These are phyloP conservation scores for Tachycineta bicolor DNA, from an alignment of 2,113 vertebrate species.

Conservation along the genomic window DNA sequence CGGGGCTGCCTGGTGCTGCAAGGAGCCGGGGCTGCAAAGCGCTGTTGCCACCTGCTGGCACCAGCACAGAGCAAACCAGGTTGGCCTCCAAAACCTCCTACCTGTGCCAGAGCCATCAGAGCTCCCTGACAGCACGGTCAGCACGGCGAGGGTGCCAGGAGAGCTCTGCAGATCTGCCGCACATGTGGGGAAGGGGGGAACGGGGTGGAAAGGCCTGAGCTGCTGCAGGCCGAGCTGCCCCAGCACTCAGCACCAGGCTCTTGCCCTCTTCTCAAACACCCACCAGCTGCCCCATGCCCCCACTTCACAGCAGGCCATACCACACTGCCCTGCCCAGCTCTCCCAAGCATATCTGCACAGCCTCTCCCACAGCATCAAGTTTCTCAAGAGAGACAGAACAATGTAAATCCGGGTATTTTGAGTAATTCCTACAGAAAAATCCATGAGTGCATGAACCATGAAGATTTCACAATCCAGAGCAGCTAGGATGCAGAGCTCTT, in stretches of 20 bases:
- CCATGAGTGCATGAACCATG: neutral
- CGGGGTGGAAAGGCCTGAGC: neutral
- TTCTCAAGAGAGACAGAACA: neutral
- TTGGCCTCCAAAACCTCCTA: rapidly evolving
- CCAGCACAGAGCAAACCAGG: neutral
- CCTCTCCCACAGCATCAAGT: neutral
- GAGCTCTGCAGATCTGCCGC: neutral
- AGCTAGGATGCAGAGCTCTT: neutral
- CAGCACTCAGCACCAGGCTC: neutral
- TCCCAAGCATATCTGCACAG: neutral
- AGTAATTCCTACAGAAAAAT: neutral
- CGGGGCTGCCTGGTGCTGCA: rapidly evolving
- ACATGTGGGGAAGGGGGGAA: rapidly evolving
- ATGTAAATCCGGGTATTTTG: rapidly evolving
- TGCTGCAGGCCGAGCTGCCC: neutral
- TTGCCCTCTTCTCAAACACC: neutral
- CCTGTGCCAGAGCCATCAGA: rapidly evolving
- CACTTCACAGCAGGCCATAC: neutral
- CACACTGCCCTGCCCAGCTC: neutral
- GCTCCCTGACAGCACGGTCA: too few relatives aligned
- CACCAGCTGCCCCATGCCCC: rapidly evolving
- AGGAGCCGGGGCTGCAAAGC: neutral
- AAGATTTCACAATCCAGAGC: neutral
- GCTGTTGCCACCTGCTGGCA: conserved; percentile 46
- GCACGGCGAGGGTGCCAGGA: rapidly evolving